A percentile compares a stretch with the other conserved stretches of the same genome.
These are phyloP conservation scores for Cetonia aurata DNA, from an alignment of 2,888 invertebrate genomes.

Conservation along the genomic window DNA sequence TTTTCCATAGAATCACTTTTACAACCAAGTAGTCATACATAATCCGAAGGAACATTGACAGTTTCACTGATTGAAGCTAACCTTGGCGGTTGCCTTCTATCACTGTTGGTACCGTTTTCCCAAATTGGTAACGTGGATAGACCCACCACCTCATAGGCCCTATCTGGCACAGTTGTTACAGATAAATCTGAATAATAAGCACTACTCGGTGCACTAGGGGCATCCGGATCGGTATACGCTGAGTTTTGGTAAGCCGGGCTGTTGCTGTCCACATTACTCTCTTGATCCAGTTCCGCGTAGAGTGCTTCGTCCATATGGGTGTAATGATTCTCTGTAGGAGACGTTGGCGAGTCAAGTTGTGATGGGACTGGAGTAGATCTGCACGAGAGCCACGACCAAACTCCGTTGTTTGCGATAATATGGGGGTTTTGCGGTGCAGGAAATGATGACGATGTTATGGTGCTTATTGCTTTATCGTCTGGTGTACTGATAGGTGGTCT, in stretches of 20 bases:
- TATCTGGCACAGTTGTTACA: slow-evolving; percentile 69
- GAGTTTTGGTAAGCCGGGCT: slow-evolving; percentile 80
- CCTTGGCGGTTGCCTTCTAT: slow-evolving; percentile 65
- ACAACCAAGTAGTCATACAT: slow-evolving; percentile 63
- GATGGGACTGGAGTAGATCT: slow-evolving; percentile 59
- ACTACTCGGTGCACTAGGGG: slow-evolving; percentile 78
- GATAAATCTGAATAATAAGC: slow-evolving; percentile 81
- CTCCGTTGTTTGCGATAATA: slow-evolving; percentile 56
- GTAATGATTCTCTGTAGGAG: slow-evolving; percentile 77
- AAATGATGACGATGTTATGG: slow-evolving; percentile 56
- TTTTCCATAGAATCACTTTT: neutral
- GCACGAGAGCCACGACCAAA: slow-evolving; percentile 64
- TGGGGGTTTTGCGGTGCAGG: slow-evolving; percentile 54
- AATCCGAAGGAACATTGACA: slow-evolving; percentile 72
- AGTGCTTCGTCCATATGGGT: slow-evolving; percentile 80
- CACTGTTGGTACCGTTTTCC: slow-evolving; percentile 60
- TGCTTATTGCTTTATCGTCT: slow-evolving; percentile 61
- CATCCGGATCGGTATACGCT: slow-evolving; percentile 73
- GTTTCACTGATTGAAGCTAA: slow-evolving; percentile 73
- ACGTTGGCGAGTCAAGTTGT: slow-evolving; percentile 69
- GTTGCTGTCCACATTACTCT: slow-evolving; percentile 62
- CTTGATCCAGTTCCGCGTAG: slow-evolving; percentile 79
- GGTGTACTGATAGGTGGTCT: slow-evolving; percentile 61
- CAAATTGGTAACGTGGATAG: slow-evolving; percentile 69
- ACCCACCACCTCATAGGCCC: slow-evolving; percentile 74